phyloP scores from a whole-genome alignment of 2,113 vertebrate species.

The Tapirus terrestris region DNA sequence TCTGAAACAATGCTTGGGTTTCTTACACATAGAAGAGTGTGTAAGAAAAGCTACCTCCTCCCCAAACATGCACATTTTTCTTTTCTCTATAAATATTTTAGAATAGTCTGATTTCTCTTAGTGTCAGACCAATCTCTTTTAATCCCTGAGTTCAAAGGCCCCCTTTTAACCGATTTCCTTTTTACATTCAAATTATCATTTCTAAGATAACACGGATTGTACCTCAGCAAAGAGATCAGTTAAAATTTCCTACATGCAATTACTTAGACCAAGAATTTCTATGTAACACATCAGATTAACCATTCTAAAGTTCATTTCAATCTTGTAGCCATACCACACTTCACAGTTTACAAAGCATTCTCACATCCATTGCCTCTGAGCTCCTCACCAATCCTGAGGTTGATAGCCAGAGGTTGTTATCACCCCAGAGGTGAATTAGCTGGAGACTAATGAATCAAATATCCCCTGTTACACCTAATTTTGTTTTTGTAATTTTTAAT shows the following conservation, averaged over 20 bases:
- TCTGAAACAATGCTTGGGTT: not conserved
- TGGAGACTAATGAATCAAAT: conserved; percentile 4
- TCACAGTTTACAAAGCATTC: not conserved
- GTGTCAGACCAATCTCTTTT: not conserved
- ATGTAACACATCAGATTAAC: not conserved
- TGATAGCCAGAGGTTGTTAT: not conserved
- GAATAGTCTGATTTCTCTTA: conserved; percentile 7
- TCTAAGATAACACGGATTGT: not conserved
- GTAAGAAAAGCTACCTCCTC: not conserved
- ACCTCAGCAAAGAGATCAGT: not conserved
- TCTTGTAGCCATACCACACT: not conserved
- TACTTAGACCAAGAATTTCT: not conserved
- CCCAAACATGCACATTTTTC: not conserved
- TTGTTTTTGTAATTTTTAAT: not conserved
- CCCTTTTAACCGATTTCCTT: not conserved
- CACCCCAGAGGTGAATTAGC: not conserved
- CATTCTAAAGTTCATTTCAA: not conserved
- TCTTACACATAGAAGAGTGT: not conserved
- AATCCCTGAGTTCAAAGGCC: not conserved
- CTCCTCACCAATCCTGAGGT: not conserved
- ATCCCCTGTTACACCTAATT: not conserved
- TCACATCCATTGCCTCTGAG: not conserved
- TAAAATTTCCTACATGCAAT: conserved; percentile 3
- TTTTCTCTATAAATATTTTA: conserved; percentile 13
- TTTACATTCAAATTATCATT: conserved; percentile 42